Conservation (phyloP, 2,113 vertebrate genomes). For the Pteruthius melanotis region DNA sequence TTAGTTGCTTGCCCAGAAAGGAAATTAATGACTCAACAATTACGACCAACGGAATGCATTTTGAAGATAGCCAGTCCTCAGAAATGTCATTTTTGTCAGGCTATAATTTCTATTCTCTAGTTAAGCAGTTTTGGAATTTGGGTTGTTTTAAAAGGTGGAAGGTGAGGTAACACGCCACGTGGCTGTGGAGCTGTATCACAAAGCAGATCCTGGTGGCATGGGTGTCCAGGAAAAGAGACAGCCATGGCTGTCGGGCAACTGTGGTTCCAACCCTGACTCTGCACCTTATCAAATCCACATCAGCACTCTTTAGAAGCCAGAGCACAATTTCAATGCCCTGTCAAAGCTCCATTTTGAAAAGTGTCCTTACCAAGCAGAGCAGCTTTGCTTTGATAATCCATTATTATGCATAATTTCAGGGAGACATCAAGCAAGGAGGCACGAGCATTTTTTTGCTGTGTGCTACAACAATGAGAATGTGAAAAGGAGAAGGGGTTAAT, state of each 20-base stretch:
- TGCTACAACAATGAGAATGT: neutral
- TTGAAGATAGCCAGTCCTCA: neutral
- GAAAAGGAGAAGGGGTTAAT: neutral
- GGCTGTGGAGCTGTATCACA: neutral
- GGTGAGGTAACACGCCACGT: neutral
- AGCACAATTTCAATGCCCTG: neutral
- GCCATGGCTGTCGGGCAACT: too few relatives aligned
- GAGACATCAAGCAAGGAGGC: neutral
- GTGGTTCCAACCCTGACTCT: neutral
- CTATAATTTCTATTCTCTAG: neutral
- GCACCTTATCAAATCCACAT: neutral
- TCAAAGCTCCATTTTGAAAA: neutral
- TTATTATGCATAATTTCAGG: neutral
- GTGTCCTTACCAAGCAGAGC: neutral
- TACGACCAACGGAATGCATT: neutral
- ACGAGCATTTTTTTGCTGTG: neutral
- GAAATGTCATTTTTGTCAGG: neutral
- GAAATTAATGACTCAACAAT: slow-evolving; percentile 16
- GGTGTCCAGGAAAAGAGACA: neutral
- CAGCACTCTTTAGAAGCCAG: neutral
- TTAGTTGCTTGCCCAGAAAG: neutral
- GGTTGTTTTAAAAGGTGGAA: neutral
- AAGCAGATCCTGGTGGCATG: neutral
- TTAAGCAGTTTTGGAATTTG: neutral
- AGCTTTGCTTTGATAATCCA: neutral